Conservation (phyloP, 2,113 vertebrate species). For the Bettongia penicillata region DNA sequence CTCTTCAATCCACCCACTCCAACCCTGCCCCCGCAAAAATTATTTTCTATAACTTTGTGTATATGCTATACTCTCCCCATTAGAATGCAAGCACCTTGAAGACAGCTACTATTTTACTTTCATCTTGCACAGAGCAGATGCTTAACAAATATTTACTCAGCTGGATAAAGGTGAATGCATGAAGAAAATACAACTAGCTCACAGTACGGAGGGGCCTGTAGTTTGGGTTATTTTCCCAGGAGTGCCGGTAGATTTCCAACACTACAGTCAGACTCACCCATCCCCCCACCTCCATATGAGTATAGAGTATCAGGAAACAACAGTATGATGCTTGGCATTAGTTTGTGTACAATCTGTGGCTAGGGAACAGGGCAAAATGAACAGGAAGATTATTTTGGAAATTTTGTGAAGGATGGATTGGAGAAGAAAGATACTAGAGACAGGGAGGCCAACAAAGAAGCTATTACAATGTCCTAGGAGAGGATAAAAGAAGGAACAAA, state of each 20-base stretch:
- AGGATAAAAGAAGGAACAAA: neutral
- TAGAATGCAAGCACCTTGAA: neutral
- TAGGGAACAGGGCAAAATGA: neutral
- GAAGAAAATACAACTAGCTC: neutral
- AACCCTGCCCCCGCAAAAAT: neutral
- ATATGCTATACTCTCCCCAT: neutral
- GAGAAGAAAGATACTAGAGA: neutral
- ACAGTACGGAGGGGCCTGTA: neutral
- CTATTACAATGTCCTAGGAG: neutral
- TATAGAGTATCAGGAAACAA: neutral
- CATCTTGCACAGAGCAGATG: neutral
- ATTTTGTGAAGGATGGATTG: neutral
- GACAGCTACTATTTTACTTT: neutral
- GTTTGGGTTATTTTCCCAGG: neutral
- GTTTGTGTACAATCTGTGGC: neutral
- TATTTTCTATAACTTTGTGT: neutral
- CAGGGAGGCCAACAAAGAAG: neutral
- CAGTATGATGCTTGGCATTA: neutral
- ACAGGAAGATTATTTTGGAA: neutral
- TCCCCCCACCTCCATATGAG: neutral
- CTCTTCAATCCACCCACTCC: neutral
- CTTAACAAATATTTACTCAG: neutral
- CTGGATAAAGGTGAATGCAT: neutral
- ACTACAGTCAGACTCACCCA: neutral
- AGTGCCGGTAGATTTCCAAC: neutral